Conservation (phyloP, 2,797 vertebrate genomes). For the Acanthurus leucopareius region DNA sequence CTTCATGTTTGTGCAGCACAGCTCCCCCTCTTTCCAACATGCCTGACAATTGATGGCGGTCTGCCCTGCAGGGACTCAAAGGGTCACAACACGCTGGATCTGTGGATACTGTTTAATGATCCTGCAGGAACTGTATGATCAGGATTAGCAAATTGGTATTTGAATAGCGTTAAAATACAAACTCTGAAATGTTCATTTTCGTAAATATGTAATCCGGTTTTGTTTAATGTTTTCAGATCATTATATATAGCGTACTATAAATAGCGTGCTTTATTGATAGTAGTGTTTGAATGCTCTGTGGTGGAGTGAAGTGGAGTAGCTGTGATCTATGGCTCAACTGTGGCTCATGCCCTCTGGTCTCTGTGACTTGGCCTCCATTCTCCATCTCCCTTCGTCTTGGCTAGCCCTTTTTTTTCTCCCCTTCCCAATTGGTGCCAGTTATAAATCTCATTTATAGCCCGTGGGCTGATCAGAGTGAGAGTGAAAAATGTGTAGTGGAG, state of each 20-base stretch:
- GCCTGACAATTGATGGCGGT: conserved; percentile 50
- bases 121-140: conserved; percentile 41
- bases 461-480: conserved; percentile 79
- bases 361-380: conserved; percentile 56
- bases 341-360: conserved; percentile 50
- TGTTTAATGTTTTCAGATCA: neutral
- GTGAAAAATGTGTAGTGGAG: conserved; percentile 77
- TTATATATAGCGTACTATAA: neutral
- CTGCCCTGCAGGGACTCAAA: conserved; percentile 48
- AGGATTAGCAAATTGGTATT: conserved; percentile 26
- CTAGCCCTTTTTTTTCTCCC: conserved; percentile 38
- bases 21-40: conserved; percentile 28
- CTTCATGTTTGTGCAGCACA: conserved; percentile 32
- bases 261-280: neutral
- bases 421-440: conserved; percentile 70
- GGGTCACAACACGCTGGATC: conserved; percentile 54
- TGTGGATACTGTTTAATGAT: conserved; percentile 51
- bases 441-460: conserved; percentile 84
- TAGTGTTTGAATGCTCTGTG: conserved; percentile 4
- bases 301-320: conserved; percentile 38
- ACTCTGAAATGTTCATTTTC: neutral
- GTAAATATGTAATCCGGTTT: neutral
- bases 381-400: conserved; percentile 48
- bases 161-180: conserved; percentile 1
- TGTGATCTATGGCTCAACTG: conserved; percentile 25